These are phyloP conservation scores for Tetragonula clypearis DNA, from an alignment of 1,140 invertebrate species.

Conservation along the genomic window DNA sequence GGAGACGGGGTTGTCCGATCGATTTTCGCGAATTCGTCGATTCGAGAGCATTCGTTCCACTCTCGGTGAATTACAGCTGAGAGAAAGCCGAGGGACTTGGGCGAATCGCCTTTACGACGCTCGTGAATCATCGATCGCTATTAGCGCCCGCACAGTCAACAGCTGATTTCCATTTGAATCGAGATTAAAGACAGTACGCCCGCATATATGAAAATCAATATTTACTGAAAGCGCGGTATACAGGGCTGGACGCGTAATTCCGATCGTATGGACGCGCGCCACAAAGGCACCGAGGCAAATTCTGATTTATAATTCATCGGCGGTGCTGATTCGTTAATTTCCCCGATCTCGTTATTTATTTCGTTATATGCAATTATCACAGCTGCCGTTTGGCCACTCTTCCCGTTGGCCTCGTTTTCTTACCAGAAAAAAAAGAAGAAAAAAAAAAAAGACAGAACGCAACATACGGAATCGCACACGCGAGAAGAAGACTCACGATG, in stretches of 20 bases:
- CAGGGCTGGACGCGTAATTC: neutral
- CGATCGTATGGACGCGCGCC: too few species aligned
- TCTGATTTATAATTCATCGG: too few species aligned
- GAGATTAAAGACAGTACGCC: slow-evolving; percentile 9
- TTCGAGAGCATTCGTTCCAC: neutral
- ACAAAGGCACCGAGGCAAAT: too few species aligned
- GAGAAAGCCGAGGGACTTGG: neutral
- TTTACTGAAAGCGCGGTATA: neutral
- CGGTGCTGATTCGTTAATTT: too few species aligned
- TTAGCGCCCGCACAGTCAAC: neutral
- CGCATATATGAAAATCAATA: neutral
- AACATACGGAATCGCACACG: too few species aligned
- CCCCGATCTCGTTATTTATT: too few species aligned
- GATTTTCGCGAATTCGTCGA: neutral
- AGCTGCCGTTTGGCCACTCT: too few species aligned
- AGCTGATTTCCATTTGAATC: slow-evolving; percentile 22
- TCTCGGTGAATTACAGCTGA: neutral
- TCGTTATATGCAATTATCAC: too few species aligned
- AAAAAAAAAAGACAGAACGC: too few species aligned
- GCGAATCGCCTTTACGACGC: slow-evolving; percentile 13
- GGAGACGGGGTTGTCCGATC: neutral
- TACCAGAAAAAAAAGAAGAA: too few species aligned
- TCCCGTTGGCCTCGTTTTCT: too few species aligned
- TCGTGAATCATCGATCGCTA: neutral
- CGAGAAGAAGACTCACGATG: too few species aligned